These are phyloP conservation scores for Drosophila subpulchrella DNA, from an alignment of 1,140 invertebrate genomes.

Conservation along the genomic window DNA sequence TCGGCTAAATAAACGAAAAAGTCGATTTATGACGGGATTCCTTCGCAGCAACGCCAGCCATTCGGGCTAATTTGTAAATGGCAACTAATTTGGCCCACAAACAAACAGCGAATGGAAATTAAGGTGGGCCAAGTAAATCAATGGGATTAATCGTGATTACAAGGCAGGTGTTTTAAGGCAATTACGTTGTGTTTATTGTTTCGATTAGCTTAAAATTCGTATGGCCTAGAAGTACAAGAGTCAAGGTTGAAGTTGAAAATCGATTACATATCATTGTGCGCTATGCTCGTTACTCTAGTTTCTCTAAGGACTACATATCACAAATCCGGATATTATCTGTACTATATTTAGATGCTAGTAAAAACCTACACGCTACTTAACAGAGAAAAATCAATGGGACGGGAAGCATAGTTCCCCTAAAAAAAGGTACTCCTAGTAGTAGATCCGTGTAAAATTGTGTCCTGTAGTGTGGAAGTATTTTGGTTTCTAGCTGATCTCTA, in stretches of 20 bases:
- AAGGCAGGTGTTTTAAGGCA: constrained; percentile 44
- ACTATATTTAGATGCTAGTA: constrained; percentile 50
- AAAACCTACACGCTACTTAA: constrained; percentile 66
- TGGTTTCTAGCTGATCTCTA: constrained; percentile 49
- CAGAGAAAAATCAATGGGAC: constrained; percentile 29
- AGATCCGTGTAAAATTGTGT: constrained; percentile 53
- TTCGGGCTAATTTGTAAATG: constrained; percentile 53
- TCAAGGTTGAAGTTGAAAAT: constrained; percentile 54
- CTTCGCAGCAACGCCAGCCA: constrained; percentile 25
- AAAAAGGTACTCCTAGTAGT: constrained; percentile 49
- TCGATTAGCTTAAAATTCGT: constrained; percentile 52
- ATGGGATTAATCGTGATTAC: constrained; percentile 54
- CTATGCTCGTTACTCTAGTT: constrained; percentile 60
- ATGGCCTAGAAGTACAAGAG: constrained; percentile 26
- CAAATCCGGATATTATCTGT: constrained; percentile 72
- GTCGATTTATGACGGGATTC: constrained; percentile 47
- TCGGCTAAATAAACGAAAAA: constrained; percentile 23
- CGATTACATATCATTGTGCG: constrained; percentile 62
- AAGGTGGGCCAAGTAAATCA: constrained; percentile 32
- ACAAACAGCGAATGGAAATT: constrained; percentile 21
- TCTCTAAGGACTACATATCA: constrained; percentile 64
- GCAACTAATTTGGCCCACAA: constrained; percentile 49
- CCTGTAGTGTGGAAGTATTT: constrained; percentile 66
- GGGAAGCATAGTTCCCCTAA: constrained; percentile 28
- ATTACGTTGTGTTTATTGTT: constrained; percentile 55